Conservation (phyloP, 2,888 invertebrate genomes). For the Oxyteleia sp. region DNA sequence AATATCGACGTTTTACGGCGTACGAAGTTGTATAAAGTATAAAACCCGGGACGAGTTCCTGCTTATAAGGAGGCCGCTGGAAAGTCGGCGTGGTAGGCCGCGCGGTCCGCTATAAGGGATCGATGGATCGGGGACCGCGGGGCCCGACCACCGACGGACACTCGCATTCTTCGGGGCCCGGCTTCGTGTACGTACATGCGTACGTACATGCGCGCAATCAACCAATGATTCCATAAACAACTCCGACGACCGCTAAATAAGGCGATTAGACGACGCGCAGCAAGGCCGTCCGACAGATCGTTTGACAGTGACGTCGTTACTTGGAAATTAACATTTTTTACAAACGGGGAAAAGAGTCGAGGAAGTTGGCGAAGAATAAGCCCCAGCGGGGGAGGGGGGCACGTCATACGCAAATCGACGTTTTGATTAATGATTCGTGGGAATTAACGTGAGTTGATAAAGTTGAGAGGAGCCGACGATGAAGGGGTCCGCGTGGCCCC, state of each 20-base stretch:
- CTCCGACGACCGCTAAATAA: constrained; percentile 70
- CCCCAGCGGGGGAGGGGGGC: not conserved
- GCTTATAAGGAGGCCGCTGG: constrained; percentile 77
- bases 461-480: not conserved
- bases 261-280: constrained; percentile 65
- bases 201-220: constrained; percentile 67
- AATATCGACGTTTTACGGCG: constrained; percentile 81
- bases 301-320: constrained; percentile 65
- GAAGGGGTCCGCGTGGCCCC: not conserved
- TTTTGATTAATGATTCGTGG: constrained; percentile 23
- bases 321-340: constrained; percentile 66
- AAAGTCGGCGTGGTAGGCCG: constrained; percentile 55
- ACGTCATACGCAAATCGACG: constrained; percentile 25
- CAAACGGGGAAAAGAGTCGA: constrained; percentile 1
- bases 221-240: constrained; percentile 72
- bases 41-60: constrained; percentile 78
- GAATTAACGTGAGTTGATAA: not conserved
- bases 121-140: constrained; percentile 42
- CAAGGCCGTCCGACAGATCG: constrained; percentile 69
- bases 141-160: constrained; percentile 56
- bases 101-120: constrained; percentile 64
- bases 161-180: constrained; percentile 72
- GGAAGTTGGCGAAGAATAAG: constrained; percentile 16
- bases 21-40: constrained; percentile 79
- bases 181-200: constrained; percentile 63